These are phyloP conservation scores for Pontoporia blainvillei DNA, from an alignment of 2,113 vertebrate species.

Conservation along the genomic window DNA sequence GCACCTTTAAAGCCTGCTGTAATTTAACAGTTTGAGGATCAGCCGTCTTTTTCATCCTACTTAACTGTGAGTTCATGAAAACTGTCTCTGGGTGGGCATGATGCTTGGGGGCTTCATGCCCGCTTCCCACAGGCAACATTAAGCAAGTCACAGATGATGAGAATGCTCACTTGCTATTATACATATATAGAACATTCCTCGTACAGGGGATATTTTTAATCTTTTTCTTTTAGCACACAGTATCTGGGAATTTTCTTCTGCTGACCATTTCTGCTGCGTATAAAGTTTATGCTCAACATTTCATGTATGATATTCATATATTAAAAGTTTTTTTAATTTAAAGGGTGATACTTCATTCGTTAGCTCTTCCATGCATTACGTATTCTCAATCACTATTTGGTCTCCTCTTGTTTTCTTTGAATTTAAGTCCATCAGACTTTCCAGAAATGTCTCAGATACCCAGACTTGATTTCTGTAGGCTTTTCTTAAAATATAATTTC, in stretches of 20 bases:
- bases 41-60: background rate
- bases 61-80: background rate
- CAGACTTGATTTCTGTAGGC: background rate
- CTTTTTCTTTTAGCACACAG: background rate
- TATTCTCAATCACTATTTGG: background rate
- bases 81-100: background rate
- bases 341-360: background rate
- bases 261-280: background rate
- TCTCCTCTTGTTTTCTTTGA: constrained; percentile 15
- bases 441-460: constrained; percentile 36
- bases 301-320: background rate
- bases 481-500: background rate
- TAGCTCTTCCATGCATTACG: background rate
- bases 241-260: background rate
- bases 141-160: background rate
- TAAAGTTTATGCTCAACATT: constrained; percentile 8
- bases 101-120: background rate
- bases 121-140: background rate
- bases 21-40: background rate
- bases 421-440: background rate
- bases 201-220: background rate
- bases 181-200: background rate
- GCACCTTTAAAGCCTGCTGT: background rate
- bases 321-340: background rate
- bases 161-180: background rate